A percentile compares a stretch with the other conserved stretches of the same genome.
phyloP scores from a whole-genome alignment of 2,113 vertebrate species.

The Clarias gariepinus region DNA sequence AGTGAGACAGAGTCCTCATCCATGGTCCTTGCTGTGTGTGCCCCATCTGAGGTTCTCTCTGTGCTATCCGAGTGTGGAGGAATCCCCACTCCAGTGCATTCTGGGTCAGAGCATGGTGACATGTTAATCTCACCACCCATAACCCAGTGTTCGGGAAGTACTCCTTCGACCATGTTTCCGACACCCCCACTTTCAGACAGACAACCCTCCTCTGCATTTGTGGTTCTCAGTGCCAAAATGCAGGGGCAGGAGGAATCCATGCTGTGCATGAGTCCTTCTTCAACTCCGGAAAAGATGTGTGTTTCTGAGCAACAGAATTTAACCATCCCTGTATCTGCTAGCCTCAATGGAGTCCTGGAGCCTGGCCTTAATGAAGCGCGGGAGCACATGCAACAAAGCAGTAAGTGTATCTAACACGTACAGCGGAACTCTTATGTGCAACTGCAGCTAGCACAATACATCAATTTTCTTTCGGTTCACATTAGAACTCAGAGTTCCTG shows the following conservation, averaged over 20 bases:
- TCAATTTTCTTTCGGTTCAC: not conserved
- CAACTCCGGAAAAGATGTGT: conserved; percentile 34
- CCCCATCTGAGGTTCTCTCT: conserved; percentile 48
- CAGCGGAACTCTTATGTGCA: not conserved
- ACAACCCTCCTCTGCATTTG: conserved; percentile 18
- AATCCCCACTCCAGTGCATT: conserved; percentile 61
- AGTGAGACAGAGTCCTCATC: conserved; percentile 51
- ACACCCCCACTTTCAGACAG: conserved; percentile 32
- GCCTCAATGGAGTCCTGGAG: conserved; percentile 55
- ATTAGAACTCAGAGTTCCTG: conserved; percentile 31
- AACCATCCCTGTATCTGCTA: conserved; percentile 42
- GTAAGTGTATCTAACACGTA: conserved; percentile 58
- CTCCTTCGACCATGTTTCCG: conserved; percentile 32
- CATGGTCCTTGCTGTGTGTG: conserved; percentile 22
- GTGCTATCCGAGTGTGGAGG: conserved; percentile 52
- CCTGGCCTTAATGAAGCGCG: conserved; percentile 51
- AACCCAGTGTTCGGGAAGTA: conserved; percentile 38
- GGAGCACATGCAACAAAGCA: conserved; percentile 65
- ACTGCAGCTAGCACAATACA: not conserved
- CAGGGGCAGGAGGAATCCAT: conserved; percentile 42
- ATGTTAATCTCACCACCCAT: conserved; percentile 58
- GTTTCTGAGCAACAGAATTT: conserved; percentile 54
- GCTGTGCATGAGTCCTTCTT: conserved; percentile 53
- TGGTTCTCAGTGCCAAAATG: conserved; percentile 28
- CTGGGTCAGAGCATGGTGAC: conserved; percentile 54